Conservation (phyloP, 2,888 invertebrate species). For the Latrodectus elegans region DNA sequence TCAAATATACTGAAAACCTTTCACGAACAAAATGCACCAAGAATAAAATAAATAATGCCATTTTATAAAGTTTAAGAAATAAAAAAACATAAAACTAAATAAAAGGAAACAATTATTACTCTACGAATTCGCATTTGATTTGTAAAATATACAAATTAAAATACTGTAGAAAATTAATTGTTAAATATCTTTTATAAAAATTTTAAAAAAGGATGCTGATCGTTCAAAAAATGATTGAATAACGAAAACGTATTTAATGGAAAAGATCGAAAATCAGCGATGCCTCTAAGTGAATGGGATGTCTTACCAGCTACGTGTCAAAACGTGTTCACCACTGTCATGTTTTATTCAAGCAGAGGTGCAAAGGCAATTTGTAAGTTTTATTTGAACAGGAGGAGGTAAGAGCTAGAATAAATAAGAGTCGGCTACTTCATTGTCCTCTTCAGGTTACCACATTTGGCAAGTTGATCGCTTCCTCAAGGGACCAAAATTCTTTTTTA, state of each 20-base stretch:
- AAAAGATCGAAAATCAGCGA: conserved; percentile 29
- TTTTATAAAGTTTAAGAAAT: too few species aligned
- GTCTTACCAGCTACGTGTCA: conserved; percentile 59
- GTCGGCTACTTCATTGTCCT: conserved; percentile 28
- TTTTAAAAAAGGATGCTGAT: background rate
- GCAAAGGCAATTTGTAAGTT: conserved; percentile 65
- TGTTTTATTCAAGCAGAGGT: conserved; percentile 64
- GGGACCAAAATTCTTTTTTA: background rate
- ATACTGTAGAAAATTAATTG: background rate
- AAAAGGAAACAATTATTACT: too few species aligned
- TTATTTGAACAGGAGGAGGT: conserved; percentile 53
- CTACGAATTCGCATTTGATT: too few species aligned
- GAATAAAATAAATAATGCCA: too few species aligned
- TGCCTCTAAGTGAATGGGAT: conserved; percentile 39
- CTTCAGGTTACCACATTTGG: conserved; percentile 53
- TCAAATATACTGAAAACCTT: too few species aligned
- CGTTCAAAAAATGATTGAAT: conserved; percentile 5
- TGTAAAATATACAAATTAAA: too few species aligned
- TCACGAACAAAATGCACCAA: too few species aligned
- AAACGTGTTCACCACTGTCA: conserved; percentile 65
- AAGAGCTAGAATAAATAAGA: conserved; percentile 51
- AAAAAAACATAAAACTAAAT: too few species aligned
- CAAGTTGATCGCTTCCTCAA: conserved; percentile 23
- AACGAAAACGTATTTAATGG: background rate
- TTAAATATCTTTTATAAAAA: conserved; percentile 42